Evolutionary conservation across 1,140 invertebrate species (phyloP).

Genomic region (Polypedilum pembai): DNA sequence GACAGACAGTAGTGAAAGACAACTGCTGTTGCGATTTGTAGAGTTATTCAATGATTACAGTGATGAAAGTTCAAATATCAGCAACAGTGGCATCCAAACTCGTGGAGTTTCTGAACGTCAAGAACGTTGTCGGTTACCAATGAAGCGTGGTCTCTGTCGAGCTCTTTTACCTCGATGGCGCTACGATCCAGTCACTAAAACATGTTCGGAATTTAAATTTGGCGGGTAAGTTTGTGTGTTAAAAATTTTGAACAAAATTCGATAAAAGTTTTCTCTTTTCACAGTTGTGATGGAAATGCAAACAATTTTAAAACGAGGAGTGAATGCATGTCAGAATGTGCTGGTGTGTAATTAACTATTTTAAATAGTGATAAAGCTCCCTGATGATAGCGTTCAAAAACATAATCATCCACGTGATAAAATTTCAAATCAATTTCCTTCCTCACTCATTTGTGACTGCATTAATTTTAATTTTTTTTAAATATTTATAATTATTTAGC

Average conservation of each 20-base stretch:
- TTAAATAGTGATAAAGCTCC: background rate
- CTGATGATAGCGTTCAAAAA: background rate
- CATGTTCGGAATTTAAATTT: conserved; percentile 55
- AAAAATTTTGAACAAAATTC: background rate
- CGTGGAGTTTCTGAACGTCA: background rate
- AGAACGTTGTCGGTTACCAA: conserved; percentile 38
- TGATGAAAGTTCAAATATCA: background rate
- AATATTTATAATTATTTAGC: background rate
- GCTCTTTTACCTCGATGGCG: conserved; percentile 49
- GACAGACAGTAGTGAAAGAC: background rate
- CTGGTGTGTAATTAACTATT: conserved; percentile 40
- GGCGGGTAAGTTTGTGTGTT: conserved; percentile 43
- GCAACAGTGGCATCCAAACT: background rate
- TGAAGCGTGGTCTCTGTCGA: conserved; percentile 49
- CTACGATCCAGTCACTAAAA: conserved; percentile 47
- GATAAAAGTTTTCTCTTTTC: too few relatives aligned
- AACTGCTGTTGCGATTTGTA: background rate
- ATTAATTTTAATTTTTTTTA: background rate
- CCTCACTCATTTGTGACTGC: background rate
- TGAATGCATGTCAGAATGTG: conserved; percentile 48
- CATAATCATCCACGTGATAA: background rate
- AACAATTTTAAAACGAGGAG: conserved; percentile 55
- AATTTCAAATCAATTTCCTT: background rate
- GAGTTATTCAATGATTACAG: background rate
- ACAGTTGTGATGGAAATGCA: conserved; percentile 54